These are phyloP conservation scores for Epinephelus cyanopodus DNA, from an alignment of 2,113 vertebrate species.

Conservation along the genomic window DNA sequence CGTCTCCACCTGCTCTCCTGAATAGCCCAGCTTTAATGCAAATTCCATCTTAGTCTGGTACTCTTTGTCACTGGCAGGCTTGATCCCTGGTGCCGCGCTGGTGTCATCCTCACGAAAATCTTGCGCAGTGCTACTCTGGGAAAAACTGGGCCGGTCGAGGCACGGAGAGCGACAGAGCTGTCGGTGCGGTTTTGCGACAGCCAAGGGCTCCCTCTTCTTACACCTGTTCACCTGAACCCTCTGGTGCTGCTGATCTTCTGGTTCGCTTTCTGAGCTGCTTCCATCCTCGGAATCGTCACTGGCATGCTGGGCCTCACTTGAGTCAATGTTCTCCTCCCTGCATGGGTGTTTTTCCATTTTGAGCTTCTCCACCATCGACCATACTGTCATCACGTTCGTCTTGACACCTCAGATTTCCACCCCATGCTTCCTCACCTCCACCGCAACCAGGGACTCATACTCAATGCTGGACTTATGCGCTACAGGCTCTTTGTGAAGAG, in stretches of 20 bases:
- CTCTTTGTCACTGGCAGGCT: conserved; percentile 86
- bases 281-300: conserved; percentile 92
- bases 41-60: conserved; percentile 98
- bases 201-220: conserved; percentile 86
- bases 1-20: conserved; percentile 94
- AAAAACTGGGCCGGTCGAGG: conserved; percentile 95
- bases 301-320: conserved; percentile 83
- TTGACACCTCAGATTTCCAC: conserved; percentile 83
- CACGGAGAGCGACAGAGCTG: conserved; percentile 98
- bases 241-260: conserved; percentile 85
- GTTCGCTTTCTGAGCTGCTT: conserved; percentile 94
- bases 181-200: conserved; percentile 90
- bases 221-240: conserved; percentile 65
- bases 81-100: conserved; percentile 51
- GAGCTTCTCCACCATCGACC: conserved; percentile 90
- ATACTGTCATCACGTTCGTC: conserved; percentile 94
- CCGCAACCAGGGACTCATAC: conserved; percentile 80
- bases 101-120: conserved; percentile 87
- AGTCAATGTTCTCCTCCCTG: conserved; percentile 89
- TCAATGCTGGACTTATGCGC: conserved; percentile 74
- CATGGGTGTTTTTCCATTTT: conserved; percentile 95
- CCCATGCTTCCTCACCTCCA: conserved; percentile 87
- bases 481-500: conserved; percentile 72
- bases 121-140: conserved; percentile 92
- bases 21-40: conserved; percentile 96